Base-by-base conservation (phyloP, 1,140 invertebrate genomes). In the Neodiprion pinetum region DNA sequence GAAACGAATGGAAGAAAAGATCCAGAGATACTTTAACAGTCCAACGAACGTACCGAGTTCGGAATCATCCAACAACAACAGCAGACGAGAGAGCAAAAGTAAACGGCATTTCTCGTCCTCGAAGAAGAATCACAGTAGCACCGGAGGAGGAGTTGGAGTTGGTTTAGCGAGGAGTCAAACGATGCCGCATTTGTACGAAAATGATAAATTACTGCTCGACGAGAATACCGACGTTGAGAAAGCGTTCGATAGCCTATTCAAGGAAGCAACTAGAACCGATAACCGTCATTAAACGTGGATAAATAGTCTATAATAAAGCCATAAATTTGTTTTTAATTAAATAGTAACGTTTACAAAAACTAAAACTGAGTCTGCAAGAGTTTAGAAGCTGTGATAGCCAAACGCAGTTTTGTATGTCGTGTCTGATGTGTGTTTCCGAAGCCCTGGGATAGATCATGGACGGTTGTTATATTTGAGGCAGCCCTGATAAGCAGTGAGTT, bases 221-320 rank as follows among this genome's bases (percentile, higher is more conserved):
- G 93, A 93, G 80, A 92, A 92, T 81, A 91, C 88, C 80, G 94
- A 94, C 82, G 92, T 94, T 72, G 94, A 95, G 80, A 91, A 93
- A 86, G 93, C 92, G 67, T 95, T 95, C 85, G 93, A 95, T 80
- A 92, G 93, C 85, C 88, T 95, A 73, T 94, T 94, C 88, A 84
- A 85, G 48, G 87, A 88, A 77, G 82, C 84, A 11, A 87, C 83
- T 14, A 48, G 70, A 40, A 69, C 80, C 50, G 85, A 88, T 68
- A 78, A 80, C 75, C 81, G 79, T 28, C 80, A 73, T 69, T 87
- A 75, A 66, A 50, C 12, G 65, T 70, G 49, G 70, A 65, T 53
- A 74, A 70, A 48, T 28, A 61, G 65, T 74, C 71, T 40, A 61
- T 74, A 74, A 47, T 48, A 67, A 73, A 28, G 65, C 9, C 66